phyloP scores from a whole-genome alignment of 2,888 invertebrate genomes.

The Machimus rusticus region DNA sequence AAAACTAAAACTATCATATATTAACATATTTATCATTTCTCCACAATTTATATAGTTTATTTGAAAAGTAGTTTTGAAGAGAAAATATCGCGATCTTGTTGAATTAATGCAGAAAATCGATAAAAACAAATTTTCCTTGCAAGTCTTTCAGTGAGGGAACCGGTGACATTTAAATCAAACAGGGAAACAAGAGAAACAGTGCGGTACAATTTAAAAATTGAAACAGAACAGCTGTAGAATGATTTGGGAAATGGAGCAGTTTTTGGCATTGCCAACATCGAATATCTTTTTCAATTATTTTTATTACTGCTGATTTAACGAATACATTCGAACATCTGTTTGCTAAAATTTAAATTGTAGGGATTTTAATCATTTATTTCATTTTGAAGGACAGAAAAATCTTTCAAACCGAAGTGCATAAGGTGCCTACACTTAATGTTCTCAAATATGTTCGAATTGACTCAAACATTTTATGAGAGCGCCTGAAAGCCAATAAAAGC shows the following conservation, averaged over 20 bases:
- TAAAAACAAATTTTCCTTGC: not conserved
- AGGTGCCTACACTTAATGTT: too few species aligned
- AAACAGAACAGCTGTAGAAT: not conserved
- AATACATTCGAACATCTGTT: too few species aligned
- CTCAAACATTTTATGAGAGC: too few species aligned
- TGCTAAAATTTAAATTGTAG: too few species aligned
- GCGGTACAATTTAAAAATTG: not conserved
- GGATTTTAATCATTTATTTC: too few species aligned
- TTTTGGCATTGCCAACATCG: not conserved
- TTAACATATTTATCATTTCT: not conserved
- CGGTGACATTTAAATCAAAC: conserved; percentile 16
- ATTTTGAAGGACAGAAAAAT: too few species aligned
- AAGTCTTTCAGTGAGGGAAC: not conserved
- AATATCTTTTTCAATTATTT: too few species aligned
- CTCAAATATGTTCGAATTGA: too few species aligned
- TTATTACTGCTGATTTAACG: too few species aligned
- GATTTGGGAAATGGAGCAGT: not conserved
- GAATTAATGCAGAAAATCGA: not conserved
- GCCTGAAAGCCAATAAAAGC: too few species aligned
- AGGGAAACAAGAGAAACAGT: not conserved
- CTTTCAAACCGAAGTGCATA: too few species aligned
- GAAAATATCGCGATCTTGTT: not conserved
- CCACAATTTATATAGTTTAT: not conserved
- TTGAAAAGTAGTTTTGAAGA: not conserved
- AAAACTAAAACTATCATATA: not conserved